phyloP scores from a whole-genome alignment of 2,113 vertebrate genomes.

The Shinisaurus crocodilurus region DNA sequence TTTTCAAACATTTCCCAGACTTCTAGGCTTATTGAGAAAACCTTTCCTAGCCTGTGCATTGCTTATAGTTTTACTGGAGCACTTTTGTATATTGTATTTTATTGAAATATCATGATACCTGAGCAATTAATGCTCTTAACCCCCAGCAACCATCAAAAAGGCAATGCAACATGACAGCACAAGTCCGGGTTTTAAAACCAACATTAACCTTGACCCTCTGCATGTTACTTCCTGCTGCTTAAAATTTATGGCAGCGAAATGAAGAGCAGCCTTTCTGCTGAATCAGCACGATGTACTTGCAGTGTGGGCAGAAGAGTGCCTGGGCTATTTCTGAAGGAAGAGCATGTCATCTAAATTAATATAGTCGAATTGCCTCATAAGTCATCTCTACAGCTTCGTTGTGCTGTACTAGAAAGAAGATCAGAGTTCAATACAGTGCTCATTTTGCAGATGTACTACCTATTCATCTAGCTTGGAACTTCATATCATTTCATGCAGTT shows the following conservation, averaged over 20 bases:
- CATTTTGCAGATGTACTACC: conserved; percentile 42
- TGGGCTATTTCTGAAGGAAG: conserved; percentile 45
- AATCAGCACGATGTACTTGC: conserved; percentile 38
- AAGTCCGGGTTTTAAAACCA: conserved; percentile 2
- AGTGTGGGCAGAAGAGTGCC: background rate
- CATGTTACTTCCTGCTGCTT: conserved; percentile 4
- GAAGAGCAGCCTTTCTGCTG: conserved; percentile 25
- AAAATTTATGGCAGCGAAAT: conserved; percentile 53
- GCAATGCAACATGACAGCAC: conserved; percentile 4
- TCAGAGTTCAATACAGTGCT: conserved; percentile 30
- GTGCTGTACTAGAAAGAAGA: conserved; percentile 19
- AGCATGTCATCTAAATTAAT: conserved; percentile 53
- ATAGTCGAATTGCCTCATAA: conserved; percentile 54
- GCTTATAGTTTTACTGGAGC: background rate
- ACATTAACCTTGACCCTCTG: conserved; percentile 23
- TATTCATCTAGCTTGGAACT: conserved; percentile 36
- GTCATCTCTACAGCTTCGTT: conserved; percentile 32
- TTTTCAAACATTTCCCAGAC: background rate
- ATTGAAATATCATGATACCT: background rate
- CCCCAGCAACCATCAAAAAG: background rate
- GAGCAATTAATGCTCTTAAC: conserved; percentile 9
- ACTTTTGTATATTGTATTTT: background rate
- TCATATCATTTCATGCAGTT: background rate
- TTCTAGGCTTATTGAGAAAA: background rate
- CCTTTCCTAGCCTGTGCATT: background rate